Base-by-base conservation (phyloP, 2,888 invertebrate species). In the Eueremaeus valkanovi region DNA sequence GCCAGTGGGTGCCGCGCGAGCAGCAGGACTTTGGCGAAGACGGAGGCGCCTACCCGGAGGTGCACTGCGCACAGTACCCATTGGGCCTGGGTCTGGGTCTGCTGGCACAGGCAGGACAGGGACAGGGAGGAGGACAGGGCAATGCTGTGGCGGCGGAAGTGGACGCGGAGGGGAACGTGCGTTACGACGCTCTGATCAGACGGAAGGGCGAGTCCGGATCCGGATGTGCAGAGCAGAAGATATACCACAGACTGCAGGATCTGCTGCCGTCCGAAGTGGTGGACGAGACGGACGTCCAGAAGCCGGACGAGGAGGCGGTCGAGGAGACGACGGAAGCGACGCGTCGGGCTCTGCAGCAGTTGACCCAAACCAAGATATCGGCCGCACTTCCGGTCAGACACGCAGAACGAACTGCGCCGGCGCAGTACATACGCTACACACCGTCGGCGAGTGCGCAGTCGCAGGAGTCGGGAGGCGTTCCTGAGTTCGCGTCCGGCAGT, bases 361-460 rank as follows among this genome's bases (percentile, higher is more conserved):
- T 98, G 58, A 95, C 95, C 0, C 91, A 89, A 81, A 86, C 87
- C 1, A 96, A 97, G 85, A 95, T 99, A 79, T 92, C 95, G 0
- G 95, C 98, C 0, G 97, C 98, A 0, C 89, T 98, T 90, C 98
- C 98, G 0, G 96, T 97, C 0, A 88, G 95, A 78, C 92, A 93
- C 82, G 97, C 96, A 0, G 95, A 97, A 73, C 96, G 94, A 86
- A 2, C 27, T 24, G 94, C 90, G 0, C 94, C 96, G 0, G 95
- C 96, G 0, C 95, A 98, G 82, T 99, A 95, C 83, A 96, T 99
- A 82, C 79, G 84, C 81, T 99, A 99, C 84, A 99, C 98, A 0
- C 98, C 99, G 0, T 94, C n/a, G n/a, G n/a, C n/a, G n/a, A n/a
- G n/a, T n/a, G n/a, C 96, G 0, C 97, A 98, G 82, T 98, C 99